These are phyloP conservation scores for Nemotelus nigrinus DNA, from an alignment of 2,888 invertebrate species.

Conservation along the genomic window DNA sequence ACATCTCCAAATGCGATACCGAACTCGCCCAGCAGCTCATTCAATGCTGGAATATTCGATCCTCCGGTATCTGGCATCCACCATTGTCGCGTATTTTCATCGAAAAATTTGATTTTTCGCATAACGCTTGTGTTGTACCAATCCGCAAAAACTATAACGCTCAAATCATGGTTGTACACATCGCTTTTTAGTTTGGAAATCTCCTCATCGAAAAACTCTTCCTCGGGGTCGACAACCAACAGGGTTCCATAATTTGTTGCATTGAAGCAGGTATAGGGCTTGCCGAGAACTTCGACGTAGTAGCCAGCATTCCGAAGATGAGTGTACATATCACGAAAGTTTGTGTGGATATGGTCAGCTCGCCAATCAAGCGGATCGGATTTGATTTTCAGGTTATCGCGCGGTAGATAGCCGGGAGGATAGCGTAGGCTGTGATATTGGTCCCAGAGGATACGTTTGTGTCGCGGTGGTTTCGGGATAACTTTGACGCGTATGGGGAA, in stretches of 20 bases:
- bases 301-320: constrained; percentile 90
- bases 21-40: constrained; percentile 84
- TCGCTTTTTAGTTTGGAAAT: constrained; percentile 84
- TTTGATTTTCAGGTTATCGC: constrained; percentile 91
- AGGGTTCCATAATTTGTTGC: constrained; percentile 90
- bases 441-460: constrained; percentile 94
- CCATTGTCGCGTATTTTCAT: constrained; percentile 94
- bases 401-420: constrained; percentile 95
- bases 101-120: constrained; percentile 95
- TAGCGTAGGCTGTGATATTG: constrained; percentile 96
- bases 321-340: constrained; percentile 95
- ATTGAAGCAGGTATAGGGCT: constrained; percentile 90
- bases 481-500: constrained; percentile 76
- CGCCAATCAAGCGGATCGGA: constrained; percentile 98
- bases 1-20: constrained; percentile 87
- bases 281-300: constrained; percentile 91
- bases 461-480: constrained; percentile 89
- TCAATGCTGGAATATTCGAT: constrained; percentile 92
- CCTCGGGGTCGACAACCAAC: constrained; percentile 92
- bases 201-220: constrained; percentile 95
- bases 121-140: constrained; percentile 96
- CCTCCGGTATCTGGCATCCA: constrained; percentile 94
- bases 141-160: constrained; percentile 91
- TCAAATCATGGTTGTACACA: constrained; percentile 80
- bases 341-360: constrained; percentile 97